These are phyloP conservation scores for Styela plicata DNA, from an alignment of 23 tunicate species.

Conservation along the genomic window DNA sequence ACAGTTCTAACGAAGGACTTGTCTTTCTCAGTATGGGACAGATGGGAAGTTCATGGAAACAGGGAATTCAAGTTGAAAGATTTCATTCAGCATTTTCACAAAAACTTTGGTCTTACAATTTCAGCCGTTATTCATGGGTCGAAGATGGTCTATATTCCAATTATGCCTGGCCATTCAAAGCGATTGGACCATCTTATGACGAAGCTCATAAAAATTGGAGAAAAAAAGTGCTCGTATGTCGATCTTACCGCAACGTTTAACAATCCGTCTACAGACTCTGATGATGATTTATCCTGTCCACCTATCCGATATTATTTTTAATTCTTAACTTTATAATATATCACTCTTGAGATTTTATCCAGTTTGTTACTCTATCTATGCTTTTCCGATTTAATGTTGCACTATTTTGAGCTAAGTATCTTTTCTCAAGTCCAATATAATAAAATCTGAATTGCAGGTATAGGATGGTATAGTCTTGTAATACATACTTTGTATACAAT, in stretches of 20 bases:
- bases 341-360: too few species aligned
- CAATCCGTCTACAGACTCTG: background rate
- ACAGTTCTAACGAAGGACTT: background rate
- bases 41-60: slow-evolving; percentile 2
- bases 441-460: too few species aligned
- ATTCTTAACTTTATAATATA: too few species aligned
- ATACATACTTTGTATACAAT: too few species aligned
- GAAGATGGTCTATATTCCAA: slow-evolving; percentile 18
- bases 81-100: slow-evolving; percentile 18
- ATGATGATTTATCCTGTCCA: slow-evolving; percentile 23
- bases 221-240: background rate
- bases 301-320: slow-evolving; percentile 9
- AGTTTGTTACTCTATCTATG: too few species aligned
- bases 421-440: too few species aligned
- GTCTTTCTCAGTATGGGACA: slow-evolving; percentile 20
- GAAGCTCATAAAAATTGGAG: slow-evolving; percentile 1
- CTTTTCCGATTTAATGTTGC: too few species aligned
- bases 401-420: too few species aligned
- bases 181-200: slow-evolving; percentile 11
- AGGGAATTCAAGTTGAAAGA: slow-evolving; percentile 16
- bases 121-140: slow-evolving; percentile 17
- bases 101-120: background rate
- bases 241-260: slow-evolving; percentile 16
- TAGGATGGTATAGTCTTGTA: too few species aligned
- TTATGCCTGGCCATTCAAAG: slow-evolving; percentile 29